These are phyloP conservation scores for Clanis bilineata DNA, from an alignment of 2,888 invertebrate genomes.

Conservation along the genomic window DNA sequence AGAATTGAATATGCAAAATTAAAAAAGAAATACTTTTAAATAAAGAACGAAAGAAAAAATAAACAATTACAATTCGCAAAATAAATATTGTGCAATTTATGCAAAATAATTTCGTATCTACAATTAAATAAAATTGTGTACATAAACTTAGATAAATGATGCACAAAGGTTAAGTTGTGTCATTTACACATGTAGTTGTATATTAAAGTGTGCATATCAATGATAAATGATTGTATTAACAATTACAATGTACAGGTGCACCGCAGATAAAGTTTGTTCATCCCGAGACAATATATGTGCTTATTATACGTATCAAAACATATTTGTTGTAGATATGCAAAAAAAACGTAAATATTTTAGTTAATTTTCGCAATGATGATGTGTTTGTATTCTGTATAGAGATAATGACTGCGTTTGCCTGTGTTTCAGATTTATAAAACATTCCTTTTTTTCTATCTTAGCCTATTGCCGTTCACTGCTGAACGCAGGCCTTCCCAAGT, in stretches of 20 bases:
- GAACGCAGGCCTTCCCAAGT: too few relatives aligned
- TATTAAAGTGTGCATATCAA: constrained; percentile 9
- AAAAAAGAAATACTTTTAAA: neutral
- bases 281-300: constrained; percentile 19
- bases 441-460: too few relatives aligned
- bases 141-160: neutral
- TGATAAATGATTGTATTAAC: constrained; percentile 18
- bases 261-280: constrained; percentile 17
- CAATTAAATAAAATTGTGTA: neutral
- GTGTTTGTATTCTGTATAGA: too few relatives aligned
- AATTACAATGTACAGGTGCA: constrained; percentile 13
- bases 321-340: too few relatives aligned
- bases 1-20: neutral
- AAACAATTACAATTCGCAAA: neutral
- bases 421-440: too few relatives aligned
- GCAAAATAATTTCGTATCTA: neutral
- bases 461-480: too few relatives aligned
- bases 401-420: too few relatives aligned
- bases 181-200: neutral
- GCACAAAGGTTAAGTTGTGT: constrained; percentile 1
- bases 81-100: neutral
- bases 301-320: too few relatives aligned
- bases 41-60: neutral
- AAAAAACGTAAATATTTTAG: too few relatives aligned
- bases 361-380: too few relatives aligned